Percentiles rank a stretch among this genome's conserved stretches.
Evolutionary conservation across 2,888 invertebrate genomes (phyloP).

Genomic region (Phytoseiulus persimilis): DNA sequence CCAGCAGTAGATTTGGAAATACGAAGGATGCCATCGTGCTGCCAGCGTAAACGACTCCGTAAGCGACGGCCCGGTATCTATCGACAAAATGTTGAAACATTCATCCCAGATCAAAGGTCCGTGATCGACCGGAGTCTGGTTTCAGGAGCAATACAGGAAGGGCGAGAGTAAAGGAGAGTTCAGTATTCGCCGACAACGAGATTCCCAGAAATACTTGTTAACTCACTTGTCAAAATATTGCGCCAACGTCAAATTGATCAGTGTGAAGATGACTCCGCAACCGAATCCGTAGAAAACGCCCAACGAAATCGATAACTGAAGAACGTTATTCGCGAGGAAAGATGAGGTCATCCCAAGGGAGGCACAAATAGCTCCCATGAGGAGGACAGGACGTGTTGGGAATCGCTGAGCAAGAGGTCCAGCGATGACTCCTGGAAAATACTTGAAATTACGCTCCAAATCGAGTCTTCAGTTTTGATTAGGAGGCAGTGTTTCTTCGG

Average conservation of each 20-base stretch:
- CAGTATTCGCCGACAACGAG: too few species aligned
- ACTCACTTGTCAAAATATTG: conserved; percentile 30
- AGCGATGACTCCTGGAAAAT: conserved; percentile 27
- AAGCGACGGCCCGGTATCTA: conserved; percentile 28
- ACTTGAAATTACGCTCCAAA: background rate
- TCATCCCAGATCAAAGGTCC: too few species aligned
- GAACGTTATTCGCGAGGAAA: background rate
- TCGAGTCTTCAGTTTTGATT: too few species aligned
- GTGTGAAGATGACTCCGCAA: background rate
- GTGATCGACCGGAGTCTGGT: too few species aligned
- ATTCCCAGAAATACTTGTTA: background rate
- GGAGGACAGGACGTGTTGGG: background rate
- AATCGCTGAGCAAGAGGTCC: conserved; percentile 12
- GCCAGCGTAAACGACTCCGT: conserved; percentile 29
- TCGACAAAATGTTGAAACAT: background rate
- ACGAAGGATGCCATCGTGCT: conserved; percentile 31
- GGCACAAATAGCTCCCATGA: background rate
- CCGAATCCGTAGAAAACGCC: conserved; percentile 21
- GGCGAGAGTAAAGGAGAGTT: too few species aligned
- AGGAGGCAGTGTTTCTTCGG: too few species aligned
- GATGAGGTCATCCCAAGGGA: background rate
- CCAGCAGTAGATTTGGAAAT: conserved; percentile 7
- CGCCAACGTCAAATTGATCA: conserved; percentile 1
- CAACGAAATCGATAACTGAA: background rate
- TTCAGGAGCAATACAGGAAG: too few species aligned